A percentile compares a stretch with the other conserved stretches of the same genome.
Evolutionary conservation across 1,140 invertebrate genomes (phyloP).

Genomic region (Hylaeus anthracinus): DNA sequence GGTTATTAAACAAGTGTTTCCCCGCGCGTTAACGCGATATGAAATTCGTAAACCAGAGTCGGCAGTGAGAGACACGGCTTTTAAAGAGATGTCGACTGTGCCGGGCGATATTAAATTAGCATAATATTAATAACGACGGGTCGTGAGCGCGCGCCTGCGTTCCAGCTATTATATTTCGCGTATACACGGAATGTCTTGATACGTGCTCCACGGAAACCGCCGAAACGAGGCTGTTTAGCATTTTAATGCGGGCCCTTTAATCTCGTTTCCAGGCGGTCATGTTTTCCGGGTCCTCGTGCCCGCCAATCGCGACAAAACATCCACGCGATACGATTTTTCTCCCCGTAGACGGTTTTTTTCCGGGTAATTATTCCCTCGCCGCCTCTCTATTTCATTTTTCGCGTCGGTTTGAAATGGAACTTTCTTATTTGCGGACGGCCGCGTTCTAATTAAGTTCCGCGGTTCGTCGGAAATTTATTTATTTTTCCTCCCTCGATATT

Average conservation of each 20-base stretch:
- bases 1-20: slow-evolving; percentile 65
- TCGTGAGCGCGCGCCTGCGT: neutral
- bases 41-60: slow-evolving; percentile 59
- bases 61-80: neutral
- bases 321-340: neutral
- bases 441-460: too few species aligned
- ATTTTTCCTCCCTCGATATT: too few species aligned
- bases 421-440: too few species aligned
- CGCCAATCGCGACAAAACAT: neutral
- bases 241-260: slow-evolving; percentile 23
- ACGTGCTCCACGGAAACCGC: slow-evolving; percentile 4
- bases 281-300: too few species aligned
- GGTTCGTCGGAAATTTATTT: too few species aligned
- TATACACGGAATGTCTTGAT: slow-evolving; percentile 13
- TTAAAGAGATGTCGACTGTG: slow-evolving; percentile 32
- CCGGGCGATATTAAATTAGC: slow-evolving; percentile 62
- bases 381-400: neutral
- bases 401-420: too few species aligned
- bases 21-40: slow-evolving; percentile 58
- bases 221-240: slow-evolving; percentile 29
- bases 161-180: slow-evolving; percentile 26
- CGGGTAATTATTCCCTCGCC: too few species aligned
- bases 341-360: neutral
- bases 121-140: slow-evolving; percentile 54
- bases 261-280: neutral